Evolutionary conservation across 2,888 invertebrate species (phyloP).

Genomic region (Spisula solida): DNA sequence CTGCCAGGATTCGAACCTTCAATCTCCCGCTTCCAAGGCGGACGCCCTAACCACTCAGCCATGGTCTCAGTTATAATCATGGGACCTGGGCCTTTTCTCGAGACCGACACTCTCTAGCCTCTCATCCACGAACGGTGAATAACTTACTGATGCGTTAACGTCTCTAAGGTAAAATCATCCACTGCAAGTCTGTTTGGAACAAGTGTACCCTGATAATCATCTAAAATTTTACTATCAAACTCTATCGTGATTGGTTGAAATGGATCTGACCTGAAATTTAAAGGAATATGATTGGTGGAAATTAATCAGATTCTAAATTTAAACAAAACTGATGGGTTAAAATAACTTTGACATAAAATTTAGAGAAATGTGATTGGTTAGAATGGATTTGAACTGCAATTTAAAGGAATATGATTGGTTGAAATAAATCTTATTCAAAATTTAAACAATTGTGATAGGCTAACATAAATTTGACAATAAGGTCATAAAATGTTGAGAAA

Average conservation of each 20-base stretch:
- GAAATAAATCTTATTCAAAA: not conserved
- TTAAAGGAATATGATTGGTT: not conserved
- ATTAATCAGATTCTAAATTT: not conserved
- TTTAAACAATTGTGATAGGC: slow-evolving; percentile 14
- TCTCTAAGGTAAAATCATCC: slow-evolving; percentile 96
- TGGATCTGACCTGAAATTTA: slow-evolving; percentile 92
- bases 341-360: slow-evolving; percentile 89
- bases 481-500: too few species aligned
- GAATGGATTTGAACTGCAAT: slow-evolving; percentile 90
- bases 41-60: too few species aligned
- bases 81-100: too few species aligned
- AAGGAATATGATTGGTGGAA: not conserved
- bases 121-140: too few species aligned
- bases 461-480: not conserved
- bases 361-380: not conserved
- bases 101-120: too few species aligned
- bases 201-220: slow-evolving; percentile 95
- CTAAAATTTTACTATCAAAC: slow-evolving; percentile 95
- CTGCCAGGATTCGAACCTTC: too few species aligned
- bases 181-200: slow-evolving; percentile 96
- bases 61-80: too few species aligned
- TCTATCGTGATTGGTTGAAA: slow-evolving; percentile 93
- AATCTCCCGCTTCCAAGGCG: too few species aligned
- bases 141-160: slow-evolving; percentile 92
- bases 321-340: slow-evolving; percentile 21